Base-by-base conservation (phyloP, 2,113 vertebrate genomes). In the Mastomys natalensis region DNA sequence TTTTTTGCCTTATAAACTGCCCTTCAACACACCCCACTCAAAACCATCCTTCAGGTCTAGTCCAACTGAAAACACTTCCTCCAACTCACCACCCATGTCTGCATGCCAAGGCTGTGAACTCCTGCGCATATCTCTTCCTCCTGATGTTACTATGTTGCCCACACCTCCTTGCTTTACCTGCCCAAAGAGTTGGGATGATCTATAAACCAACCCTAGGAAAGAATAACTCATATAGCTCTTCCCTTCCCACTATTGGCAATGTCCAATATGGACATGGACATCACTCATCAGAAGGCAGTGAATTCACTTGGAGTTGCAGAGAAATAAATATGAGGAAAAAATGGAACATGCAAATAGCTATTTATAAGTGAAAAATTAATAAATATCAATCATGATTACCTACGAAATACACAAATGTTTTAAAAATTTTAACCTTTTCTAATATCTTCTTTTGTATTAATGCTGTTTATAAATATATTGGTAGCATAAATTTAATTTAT, bases 401-500 rank as follows among this genome's bases (percentile, higher is more conserved):
- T 81, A 72, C 1, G 21, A 78, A 72, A 97, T 81, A 80, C 51
- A 43, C 29, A 95, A 87, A 37, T 21, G 13, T 66, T 78, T 93
- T 74, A 78, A 74, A 62, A 87, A 31, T 1, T 91, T 43, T 89
- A 90, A 94, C 55, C 13, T 81, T 93, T 82, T 87, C 5, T 95
- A 90, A 76, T 12, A 87, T 55, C 7, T 48, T 55, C n/a, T 72
- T 66, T 88, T 24, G 91, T 70, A 34, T 29, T 70, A 88, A 88
- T 87, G 7, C 87, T n/a, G 87, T 81, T 92, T 89, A n/a, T 43
- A 92, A 85, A 95, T 11, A 58, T 93, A 90, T 92, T 73, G 82
- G 48, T 89, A 91, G 11, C 55, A 85, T 40, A 96, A 85, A 96
- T 55, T 3, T 90, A 92, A 80, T 87, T 90, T 94, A 21, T 90